phyloP scores from a whole-genome alignment of 1,140 invertebrate species.

The Drosophila kohkoa region DNA sequence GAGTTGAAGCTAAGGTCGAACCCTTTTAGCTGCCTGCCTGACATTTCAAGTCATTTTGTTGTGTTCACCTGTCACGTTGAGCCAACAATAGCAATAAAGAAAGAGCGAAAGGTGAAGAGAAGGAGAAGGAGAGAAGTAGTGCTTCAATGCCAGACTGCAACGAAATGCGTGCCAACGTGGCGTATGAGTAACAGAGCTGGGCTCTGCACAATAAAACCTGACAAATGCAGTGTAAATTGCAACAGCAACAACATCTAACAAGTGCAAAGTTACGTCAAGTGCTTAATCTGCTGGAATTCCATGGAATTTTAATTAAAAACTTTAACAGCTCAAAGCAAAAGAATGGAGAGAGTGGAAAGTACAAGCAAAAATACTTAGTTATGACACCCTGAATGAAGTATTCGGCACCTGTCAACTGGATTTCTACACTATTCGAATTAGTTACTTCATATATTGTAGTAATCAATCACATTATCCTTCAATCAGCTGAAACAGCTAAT shows the following conservation, averaged over 20 bases:
- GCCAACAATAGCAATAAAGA: background rate
- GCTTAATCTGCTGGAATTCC: slow-evolving; percentile 42
- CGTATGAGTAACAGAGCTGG: slow-evolving; percentile 44
- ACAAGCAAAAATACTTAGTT: background rate
- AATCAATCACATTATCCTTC: too few species aligned
- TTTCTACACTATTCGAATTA: background rate
- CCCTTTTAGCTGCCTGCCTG: too few species aligned
- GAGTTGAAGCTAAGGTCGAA: too few species aligned
- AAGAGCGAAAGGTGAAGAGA: background rate
- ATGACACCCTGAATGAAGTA: background rate
- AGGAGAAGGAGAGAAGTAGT: background rate
- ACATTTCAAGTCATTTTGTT: too few species aligned
- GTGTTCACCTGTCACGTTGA: background rate
- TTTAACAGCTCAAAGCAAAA: slow-evolving; percentile 30
- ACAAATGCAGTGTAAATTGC: slow-evolving; percentile 47
- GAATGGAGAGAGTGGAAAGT: background rate
- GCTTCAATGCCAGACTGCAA: slow-evolving; percentile 14
- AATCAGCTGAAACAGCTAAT: too few species aligned
- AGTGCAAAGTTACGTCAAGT: slow-evolving; percentile 46
- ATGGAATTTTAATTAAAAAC: slow-evolving; percentile 56
- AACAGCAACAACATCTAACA: slow-evolving; percentile 14
- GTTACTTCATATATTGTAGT: too few species aligned
- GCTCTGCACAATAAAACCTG: slow-evolving; percentile 39
- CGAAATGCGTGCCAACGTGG: slow-evolving; percentile 26
- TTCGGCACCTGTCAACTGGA: slow-evolving; percentile 4